phyloP scores from a whole-genome alignment of 2,113 vertebrate genomes.

The Lamprotornis superbus region DNA sequence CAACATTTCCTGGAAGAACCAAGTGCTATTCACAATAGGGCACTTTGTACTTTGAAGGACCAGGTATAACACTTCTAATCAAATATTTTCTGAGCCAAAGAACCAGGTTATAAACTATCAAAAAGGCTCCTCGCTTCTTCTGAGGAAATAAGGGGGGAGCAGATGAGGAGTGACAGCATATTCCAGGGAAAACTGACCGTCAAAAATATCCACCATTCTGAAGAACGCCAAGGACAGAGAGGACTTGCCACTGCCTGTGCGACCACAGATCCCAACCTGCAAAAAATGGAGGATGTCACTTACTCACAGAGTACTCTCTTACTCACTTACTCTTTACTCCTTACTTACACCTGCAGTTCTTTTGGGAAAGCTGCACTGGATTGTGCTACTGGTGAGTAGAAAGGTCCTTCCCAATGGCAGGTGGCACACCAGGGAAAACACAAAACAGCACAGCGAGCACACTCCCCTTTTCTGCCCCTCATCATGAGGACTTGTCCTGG shows the following conservation, averaged over 20 bases:
- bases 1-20: not conserved
- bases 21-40: not conserved
- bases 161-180: not conserved
- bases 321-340: not conserved
- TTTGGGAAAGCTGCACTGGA: not conserved
- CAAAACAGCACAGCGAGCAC: not conserved
- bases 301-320: not conserved
- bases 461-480: not conserved
- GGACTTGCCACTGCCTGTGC: slow-evolving; percentile 96
- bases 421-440: not conserved
- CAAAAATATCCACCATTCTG: slow-evolving; percentile 98
- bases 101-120: not conserved
- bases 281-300: not conserved
- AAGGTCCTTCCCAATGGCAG: not conserved
- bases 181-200: slow-evolving; percentile 79
- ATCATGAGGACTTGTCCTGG: not conserved
- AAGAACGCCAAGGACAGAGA: slow-evolving; percentile 96
- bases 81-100: not conserved
- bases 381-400: not conserved
- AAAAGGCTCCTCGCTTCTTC: not conserved
- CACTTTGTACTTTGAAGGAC: not conserved
- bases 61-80: not conserved
- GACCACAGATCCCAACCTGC: slow-evolving; percentile 96
- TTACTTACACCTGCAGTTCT: not conserved
- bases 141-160: not conserved